These are phyloP conservation scores for Acronicta alni DNA, from an alignment of 2,888 invertebrate species.

Conservation along the genomic window DNA sequence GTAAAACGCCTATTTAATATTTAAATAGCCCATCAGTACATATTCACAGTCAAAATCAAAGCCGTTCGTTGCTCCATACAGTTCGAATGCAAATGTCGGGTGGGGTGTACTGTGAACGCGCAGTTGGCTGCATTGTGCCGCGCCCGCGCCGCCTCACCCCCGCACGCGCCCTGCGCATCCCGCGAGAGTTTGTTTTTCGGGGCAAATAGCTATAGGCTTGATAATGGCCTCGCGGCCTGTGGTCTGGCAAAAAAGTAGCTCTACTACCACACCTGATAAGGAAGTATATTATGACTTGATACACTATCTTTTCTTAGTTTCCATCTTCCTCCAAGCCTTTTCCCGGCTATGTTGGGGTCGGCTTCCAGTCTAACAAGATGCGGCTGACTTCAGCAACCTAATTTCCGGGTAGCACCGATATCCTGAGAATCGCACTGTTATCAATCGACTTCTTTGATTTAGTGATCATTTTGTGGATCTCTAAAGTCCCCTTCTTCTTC, in stretches of 20 bases:
- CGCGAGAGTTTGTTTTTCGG: conserved; percentile 90
- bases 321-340: too few species aligned
- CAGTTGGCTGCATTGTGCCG: conserved; percentile 87
- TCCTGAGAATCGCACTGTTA: too few species aligned
- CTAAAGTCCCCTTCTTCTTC: too few species aligned
- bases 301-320: too few species aligned
- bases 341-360: too few species aligned
- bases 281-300: too few species aligned
- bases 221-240: conserved; percentile 87
- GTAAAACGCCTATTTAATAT: conserved; percentile 50
- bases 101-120: conserved; percentile 82
- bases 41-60: conserved; percentile 72
- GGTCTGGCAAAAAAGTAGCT: conserved; percentile 64
- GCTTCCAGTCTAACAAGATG: too few species aligned
- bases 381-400: too few species aligned
- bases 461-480: too few species aligned
- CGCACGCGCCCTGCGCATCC: conserved; percentile 75
- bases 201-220: conserved; percentile 90
- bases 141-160: conserved; percentile 56
- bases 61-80: conserved; percentile 77
- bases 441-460: too few species aligned
- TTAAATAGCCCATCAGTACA: conserved; percentile 52
- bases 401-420: too few species aligned
- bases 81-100: conserved; percentile 82
- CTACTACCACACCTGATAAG: conserved; percentile 56